Base-by-base conservation (phyloP, 2,797 vertebrate genomes). In the Tapera naevia region DNA sequence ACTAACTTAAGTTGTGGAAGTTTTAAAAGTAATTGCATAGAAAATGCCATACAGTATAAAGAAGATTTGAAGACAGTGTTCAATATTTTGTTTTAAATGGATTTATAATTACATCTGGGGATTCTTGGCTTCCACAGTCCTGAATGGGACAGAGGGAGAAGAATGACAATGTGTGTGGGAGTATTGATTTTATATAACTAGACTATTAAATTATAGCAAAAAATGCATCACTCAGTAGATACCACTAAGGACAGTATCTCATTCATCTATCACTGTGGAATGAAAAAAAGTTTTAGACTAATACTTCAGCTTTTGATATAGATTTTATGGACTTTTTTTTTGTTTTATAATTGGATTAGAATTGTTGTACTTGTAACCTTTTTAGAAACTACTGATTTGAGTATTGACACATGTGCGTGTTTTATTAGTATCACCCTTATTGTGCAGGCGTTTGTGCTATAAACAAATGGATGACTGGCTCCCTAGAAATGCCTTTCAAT, bases 161-260 rank as follows among this genome's bases (percentile, higher is more conserved):
- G 93, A 92, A 93, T 94, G 91, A 91, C 88, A 91, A 86, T 50
- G 19, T 81, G 58, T 22, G 73, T 93, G 73, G 70, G 73, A 90
- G 78, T 94, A 96, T 96, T 94, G 95, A 94, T 94, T 89, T 90
- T 93, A 64, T 90, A 85, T 94, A 96, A 96, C 89, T 91, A 88
- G 89, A 74, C 74, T 94, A 86, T 91, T 94, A 97, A 97, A 80
- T 85, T 64, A 87, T 82, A 86, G 60, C 76, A 92, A 96, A 95
- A 96, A 94, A 84, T 71, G 51, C 66, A 81, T 90, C 89, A 60
- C 70, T 93, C 1, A 0, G 32, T 89, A 89, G 79, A 54, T 81
- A 50, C 37, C 1, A 11, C 73, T 79, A 50, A 90, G 80, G 67
- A 76, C 0, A 6, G 50, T 90, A 80, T 33, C 67, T 8, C 57